Percentiles rank a stretch among this genome's conserved stretches.
These are phyloP conservation scores for Neodiprion fabricii DNA, from an alignment of 1,140 invertebrate genomes.

Conservation along the genomic window DNA sequence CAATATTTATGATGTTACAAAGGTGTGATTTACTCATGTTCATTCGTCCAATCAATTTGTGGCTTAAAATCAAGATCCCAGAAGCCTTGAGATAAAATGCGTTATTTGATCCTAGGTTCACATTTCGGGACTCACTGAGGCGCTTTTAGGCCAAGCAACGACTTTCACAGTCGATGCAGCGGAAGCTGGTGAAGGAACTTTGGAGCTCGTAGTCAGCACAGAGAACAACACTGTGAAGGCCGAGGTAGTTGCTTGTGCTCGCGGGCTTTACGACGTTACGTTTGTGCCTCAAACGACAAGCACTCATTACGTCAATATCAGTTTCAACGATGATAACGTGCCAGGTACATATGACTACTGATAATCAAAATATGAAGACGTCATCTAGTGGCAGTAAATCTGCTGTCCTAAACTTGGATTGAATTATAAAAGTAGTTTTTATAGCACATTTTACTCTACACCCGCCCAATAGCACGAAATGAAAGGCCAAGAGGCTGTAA, in stretches of 20 bases:
- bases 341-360: constrained; percentile 62
- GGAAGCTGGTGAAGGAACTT: constrained; percentile 93
- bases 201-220: constrained; percentile 93
- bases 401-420: not conserved
- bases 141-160: constrained; percentile 77
- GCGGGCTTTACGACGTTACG: constrained; percentile 94
- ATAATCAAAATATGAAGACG: not conserved
- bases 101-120: constrained; percentile 41
- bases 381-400: not conserved
- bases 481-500: not conserved
- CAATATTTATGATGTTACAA: constrained; percentile 90
- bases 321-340: constrained; percentile 94
- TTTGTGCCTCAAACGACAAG: constrained; percentile 91
- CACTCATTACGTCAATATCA: constrained; percentile 94
- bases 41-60: constrained; percentile 39
- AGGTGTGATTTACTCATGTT: constrained; percentile 61
- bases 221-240: constrained; percentile 87
- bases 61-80: constrained; percentile 74
- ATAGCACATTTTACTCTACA: constrained; percentile 14
- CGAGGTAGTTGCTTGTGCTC: constrained; percentile 86
- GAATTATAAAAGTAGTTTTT: not conserved
- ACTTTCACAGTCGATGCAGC: constrained; percentile 95
- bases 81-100: not conserved
- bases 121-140: constrained; percentile 57
- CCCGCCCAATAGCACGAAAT: not conserved